Conservation (phyloP, 2,113 vertebrate genomes). For the Brienomyrus brachyistius region DNA sequence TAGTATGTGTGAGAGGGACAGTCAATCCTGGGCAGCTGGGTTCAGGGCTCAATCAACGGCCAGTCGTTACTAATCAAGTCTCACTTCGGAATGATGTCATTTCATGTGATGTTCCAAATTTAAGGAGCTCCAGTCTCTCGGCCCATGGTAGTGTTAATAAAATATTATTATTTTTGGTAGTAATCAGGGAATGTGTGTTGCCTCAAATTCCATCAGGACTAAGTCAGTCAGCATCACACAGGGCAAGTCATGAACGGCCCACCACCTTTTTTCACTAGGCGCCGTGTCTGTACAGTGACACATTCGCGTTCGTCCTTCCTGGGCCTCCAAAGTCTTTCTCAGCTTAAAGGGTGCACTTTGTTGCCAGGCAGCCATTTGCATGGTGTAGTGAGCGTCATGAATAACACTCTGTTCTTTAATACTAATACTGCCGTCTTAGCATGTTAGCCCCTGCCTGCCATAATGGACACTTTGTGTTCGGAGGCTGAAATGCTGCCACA, state of each 20-base stretch:
- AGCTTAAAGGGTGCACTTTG: not conserved
- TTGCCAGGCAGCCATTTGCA: not conserved
- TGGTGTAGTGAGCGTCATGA: not conserved
- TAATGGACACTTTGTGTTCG: not conserved
- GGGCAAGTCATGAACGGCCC: slow-evolving; percentile 2
- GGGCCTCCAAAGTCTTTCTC: not conserved
- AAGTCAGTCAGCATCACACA: not conserved
- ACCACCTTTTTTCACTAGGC: not conserved
- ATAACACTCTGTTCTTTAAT: not conserved
- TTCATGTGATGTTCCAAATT: not conserved
- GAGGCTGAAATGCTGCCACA: not conserved
- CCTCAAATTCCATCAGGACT: not conserved
- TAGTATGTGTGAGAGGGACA: not conserved
- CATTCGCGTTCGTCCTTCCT: not conserved
- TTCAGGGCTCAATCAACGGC: not conserved
- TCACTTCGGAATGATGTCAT: not conserved
- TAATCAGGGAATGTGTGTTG: not conserved
- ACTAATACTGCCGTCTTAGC: not conserved
- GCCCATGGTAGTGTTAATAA: not conserved
- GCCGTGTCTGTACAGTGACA: not conserved
- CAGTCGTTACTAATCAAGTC: not conserved
- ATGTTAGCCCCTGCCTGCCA: not conserved
- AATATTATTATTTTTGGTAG: not conserved
- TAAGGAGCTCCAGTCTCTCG: not conserved
- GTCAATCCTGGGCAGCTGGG: not conserved